Evolutionary conservation across 2,888 invertebrate species (phyloP).

Genomic region (Drosophila meridionalis): DNA sequence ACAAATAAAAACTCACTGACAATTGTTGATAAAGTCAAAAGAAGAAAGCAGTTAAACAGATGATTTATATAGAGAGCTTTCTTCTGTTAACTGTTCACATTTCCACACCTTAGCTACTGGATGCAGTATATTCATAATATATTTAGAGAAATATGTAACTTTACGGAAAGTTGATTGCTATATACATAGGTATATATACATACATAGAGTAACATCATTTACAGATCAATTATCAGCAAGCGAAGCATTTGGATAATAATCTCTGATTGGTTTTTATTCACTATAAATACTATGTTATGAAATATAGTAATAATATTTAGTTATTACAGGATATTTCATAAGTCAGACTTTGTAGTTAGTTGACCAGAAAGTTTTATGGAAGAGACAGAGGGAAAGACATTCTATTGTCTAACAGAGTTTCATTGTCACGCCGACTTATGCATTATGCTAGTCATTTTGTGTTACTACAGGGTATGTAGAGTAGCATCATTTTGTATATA

Average conservation of each 20-base stretch:
- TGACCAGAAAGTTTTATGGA: too few species aligned
- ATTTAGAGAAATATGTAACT: neutral
- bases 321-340: neutral
- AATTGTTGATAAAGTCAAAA: neutral
- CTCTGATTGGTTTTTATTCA: neutral
- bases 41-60: neutral
- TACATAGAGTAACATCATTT: too few species aligned
- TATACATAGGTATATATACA: neutral
- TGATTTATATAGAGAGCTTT: neutral
- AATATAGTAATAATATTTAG: neutral
- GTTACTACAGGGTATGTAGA: neutral
- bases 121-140: too few species aligned
- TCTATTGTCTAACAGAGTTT: neutral
- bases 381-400: neutral
- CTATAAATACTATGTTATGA: neutral
- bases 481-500: neutral
- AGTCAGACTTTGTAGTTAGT: neutral
- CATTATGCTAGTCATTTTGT: neutral
- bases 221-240: too few species aligned
- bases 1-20: neutral
- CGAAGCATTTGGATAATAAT: neutral
- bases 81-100: too few species aligned
- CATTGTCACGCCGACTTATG: neutral
- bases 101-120: too few species aligned
- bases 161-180: neutral